A percentile compares a stretch with the other conserved stretches of the same genome.
Conservation (phyloP, 2,113 vertebrate species). For the Ifrita kowaldi region DNA sequence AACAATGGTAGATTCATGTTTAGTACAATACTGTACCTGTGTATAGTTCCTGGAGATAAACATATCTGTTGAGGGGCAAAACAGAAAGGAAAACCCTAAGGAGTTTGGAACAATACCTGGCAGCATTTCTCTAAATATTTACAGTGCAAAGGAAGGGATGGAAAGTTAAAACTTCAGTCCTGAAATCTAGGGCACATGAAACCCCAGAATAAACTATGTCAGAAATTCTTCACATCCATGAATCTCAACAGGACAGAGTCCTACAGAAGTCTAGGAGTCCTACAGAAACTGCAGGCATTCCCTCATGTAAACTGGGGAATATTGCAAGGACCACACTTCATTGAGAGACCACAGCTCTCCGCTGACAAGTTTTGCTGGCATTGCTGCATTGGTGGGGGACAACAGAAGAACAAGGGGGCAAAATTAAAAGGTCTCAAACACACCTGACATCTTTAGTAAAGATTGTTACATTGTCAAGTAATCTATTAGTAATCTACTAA, state of each 20-base stretch:
- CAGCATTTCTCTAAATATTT: not conserved
- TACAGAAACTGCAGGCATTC: not conserved
- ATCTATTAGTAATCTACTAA: not conserved
- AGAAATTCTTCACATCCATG: not conserved
- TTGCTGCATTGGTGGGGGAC: not conserved
- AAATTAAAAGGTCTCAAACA: not conserved
- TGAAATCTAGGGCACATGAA: not conserved
- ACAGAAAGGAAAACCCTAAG: not conserved
- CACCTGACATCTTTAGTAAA: not conserved
- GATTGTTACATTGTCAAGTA: not conserved
- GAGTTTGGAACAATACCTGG: not conserved
- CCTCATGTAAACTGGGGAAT: not conserved
- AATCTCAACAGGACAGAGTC: not conserved
- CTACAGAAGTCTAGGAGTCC: too few relatives aligned
- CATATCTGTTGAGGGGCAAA: not conserved
- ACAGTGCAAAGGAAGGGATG: not conserved
- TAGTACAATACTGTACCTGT: not conserved
- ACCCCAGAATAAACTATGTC: not conserved
- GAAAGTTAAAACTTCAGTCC: not conserved
- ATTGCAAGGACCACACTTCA: not conserved
- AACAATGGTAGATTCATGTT: not conserved
- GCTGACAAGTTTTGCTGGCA: not conserved
- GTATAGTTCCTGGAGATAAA: not conserved
- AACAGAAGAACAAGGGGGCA: not conserved
- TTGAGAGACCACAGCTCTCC: not conserved